Evolutionary conservation across 1,140 invertebrate species (phyloP).

Genomic region (Oreohelix idahoensis): DNA sequence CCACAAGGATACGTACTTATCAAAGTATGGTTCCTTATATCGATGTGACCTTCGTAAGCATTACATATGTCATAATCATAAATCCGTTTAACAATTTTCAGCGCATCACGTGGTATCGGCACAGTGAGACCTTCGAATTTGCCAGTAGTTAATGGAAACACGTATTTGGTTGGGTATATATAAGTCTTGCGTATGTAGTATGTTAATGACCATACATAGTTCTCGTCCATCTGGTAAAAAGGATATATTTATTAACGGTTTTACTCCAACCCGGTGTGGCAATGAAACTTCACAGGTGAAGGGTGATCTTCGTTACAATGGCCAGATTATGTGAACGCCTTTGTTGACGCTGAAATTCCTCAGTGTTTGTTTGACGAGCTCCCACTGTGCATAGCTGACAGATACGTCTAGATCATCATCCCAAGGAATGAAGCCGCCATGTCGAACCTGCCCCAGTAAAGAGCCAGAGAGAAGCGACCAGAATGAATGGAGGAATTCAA

Average conservation of each 20-base stretch:
- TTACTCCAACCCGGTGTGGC: neutral
- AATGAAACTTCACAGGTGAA: conserved; percentile 27
- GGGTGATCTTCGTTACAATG: conserved; percentile 5
- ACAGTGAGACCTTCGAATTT: conserved; percentile 13
- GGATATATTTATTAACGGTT: conserved; percentile 24
- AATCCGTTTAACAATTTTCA: neutral
- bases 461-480: too few species aligned
- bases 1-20: neutral
- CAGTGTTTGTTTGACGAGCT: conserved; percentile 7
- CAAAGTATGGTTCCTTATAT: neutral
- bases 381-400: neutral
- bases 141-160: neutral
- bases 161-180: neutral
- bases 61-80: conserved; percentile 9
- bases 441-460: conserved; percentile 19
- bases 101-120: neutral
- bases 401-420: conserved; percentile 37
- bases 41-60: neutral
- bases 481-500: too few species aligned
- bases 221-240: conserved; percentile 3
- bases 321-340: too few species aligned
- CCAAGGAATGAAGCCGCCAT: conserved; percentile 32
- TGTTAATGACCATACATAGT: conserved; percentile 7
- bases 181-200: conserved; percentile 1
- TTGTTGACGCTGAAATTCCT: too few species aligned